These are phyloP conservation scores for Lepidotrigona ventralis DNA, from an alignment of 1,140 invertebrate species.

Conservation along the genomic window DNA sequence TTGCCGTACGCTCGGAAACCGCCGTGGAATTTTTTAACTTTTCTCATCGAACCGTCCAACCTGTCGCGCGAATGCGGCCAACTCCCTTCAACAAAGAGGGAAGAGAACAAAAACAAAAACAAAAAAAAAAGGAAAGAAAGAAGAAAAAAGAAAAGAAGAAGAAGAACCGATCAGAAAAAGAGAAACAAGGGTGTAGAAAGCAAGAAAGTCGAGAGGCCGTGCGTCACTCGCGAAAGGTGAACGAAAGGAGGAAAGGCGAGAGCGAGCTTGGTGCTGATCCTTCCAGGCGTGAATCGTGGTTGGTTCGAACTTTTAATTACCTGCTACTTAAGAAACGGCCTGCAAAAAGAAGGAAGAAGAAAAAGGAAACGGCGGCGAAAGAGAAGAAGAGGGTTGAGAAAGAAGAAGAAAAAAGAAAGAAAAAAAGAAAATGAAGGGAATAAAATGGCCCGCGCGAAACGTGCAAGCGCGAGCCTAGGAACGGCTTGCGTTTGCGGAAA, in stretches of 20 bases:
- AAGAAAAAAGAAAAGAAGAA: not conserved
- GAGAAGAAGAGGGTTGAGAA: constrained; percentile 3
- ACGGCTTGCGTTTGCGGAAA: constrained; percentile 36
- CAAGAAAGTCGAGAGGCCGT: not conserved
- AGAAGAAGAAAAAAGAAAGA: not conserved
- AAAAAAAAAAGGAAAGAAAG: not conserved
- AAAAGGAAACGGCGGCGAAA: constrained; percentile 29
- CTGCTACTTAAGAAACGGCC: constrained; percentile 60
- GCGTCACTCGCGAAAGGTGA: constrained; percentile 12
- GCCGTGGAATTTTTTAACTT: constrained; percentile 51
- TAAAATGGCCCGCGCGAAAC: constrained; percentile 21
- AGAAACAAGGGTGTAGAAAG: not conserved
- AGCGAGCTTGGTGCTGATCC: constrained; percentile 38
- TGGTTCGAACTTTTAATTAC: constrained; percentile 75
- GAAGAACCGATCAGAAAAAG: not conserved
- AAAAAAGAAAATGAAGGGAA: not conserved
- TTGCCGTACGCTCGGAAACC: constrained; percentile 19
- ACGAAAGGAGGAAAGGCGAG: not conserved
- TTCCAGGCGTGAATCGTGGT: constrained; percentile 69
- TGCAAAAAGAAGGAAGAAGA: constrained; percentile 30
- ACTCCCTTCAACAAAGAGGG: constrained; percentile 12
- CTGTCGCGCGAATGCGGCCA: constrained; percentile 9
- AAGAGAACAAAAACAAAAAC: not conserved
- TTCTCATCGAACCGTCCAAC: constrained; percentile 38
- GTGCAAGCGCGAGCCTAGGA: constrained; percentile 1